Base-by-base conservation (phyloP, 2,113 vertebrate genomes). In the Malurus elegans region DNA sequence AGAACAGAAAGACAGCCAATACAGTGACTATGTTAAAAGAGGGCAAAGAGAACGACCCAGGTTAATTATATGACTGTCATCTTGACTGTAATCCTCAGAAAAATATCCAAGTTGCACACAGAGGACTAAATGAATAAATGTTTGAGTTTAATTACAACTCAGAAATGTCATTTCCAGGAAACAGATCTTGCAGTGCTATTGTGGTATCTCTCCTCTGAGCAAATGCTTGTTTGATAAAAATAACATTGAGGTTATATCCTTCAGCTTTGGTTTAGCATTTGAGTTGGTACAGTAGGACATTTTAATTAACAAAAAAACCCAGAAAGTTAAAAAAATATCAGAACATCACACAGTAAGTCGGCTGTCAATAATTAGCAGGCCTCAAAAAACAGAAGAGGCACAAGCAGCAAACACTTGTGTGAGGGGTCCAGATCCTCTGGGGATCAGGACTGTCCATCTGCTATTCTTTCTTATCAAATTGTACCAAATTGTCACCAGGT, bases 311-410 rank as follows among this genome's bases (percentile, higher is more conserved):
- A 75, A 71, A 80, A 80, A 71, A 9, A 18, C 2, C 1, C 1
- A 44, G 13, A 51, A 36, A 42, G 14, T 15, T 17, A 1, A 21
- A 70, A 58, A 60, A 38, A 24, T 18, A 7, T 4, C 17, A 60
- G 18, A 38, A 66, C 0, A 0, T 44, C 8, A 2, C 14, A 56
- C 12, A 56, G 19, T n/a, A 72, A 78, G 19, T 9, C 3, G 14
- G 62, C 53, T 61, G n/a, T 54, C 36, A 81, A 40, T 80, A 75
- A 88, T 44, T 45, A 69, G 32, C 36, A 70, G 32, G 20, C 57
- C 21, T 75, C 31, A 54, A 75, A 75, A 50, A 45, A 5, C 32
- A 50, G 24, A 75, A 65, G 18, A 70, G 45, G 51, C 65, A 71
- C 12, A 34, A 66, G 17, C 9, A 24, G 28, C 10, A 40, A 73